Evolutionary conservation across 2,797 vertebrate species (phyloP), one percentile per base, ranked within the genome.

Genomic region (Serranus cabrilla): DNA sequence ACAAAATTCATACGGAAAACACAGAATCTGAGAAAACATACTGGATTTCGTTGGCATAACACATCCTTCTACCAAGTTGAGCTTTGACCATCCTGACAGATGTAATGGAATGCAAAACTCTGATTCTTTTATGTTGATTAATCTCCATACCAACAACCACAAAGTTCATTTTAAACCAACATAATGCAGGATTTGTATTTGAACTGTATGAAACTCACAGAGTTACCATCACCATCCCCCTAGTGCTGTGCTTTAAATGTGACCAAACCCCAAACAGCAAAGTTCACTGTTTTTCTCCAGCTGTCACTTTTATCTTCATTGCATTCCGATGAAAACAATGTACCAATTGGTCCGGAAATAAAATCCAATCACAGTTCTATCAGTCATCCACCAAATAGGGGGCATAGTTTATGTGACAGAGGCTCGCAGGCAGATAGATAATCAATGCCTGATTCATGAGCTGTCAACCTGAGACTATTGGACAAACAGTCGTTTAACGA

Each of bases 381-480:
- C 86, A 78, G 79, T 87, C 82, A 80, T 43, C 54, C 46, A 67
- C 23, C 76, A 74, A 83, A 77, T 43, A 68, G 56, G 70, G 70
- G 50, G 25, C 37, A 73, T 11, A 49, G 82, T 75, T 85, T 54
- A 80, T 74, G 56, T 57, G 13, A 62, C 25, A 57, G 54, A 14
- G 23, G 66, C 25, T 74, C 46, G 63, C 25, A 45, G 51, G 62
- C 71, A 17, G 83, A 75, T 82, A 84, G 61, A 50, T 80, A 84
- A 88, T 88, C 80, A 5, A 92, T 87, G 21, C 27, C 46, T 42
- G 62, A 84, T 79, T 82, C 43, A 71, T 76, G 68, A 83, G 71
- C 75, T 82, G 74, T 81, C 76, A 71, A 40, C 62, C 63, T 72
- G 57, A 69, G 31, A 60, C 47, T 13, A n/a, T 11, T 73, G 34